Base-by-base conservation (phyloP, 1,140 invertebrate genomes). In the Calycopis cecrops region DNA sequence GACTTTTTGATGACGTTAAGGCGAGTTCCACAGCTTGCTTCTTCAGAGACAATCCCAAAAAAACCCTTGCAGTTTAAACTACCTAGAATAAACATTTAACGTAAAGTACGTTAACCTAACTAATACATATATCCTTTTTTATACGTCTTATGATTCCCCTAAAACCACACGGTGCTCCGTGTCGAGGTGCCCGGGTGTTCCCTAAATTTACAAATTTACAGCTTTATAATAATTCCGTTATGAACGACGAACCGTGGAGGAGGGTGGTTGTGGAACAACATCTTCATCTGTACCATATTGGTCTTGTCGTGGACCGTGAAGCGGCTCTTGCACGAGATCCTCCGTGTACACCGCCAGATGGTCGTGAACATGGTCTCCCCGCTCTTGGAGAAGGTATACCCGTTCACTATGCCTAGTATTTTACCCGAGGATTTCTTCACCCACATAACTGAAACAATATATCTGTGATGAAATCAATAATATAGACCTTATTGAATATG, bases 331-430 rank as follows among this genome's bases (percentile, higher is more conserved):
- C 65, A 67, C 8, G 52, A 18, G 1, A 40, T 54, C 12, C 56
- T 55, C 3, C 35, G 17, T 1, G 63, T 65, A 10, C 63, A 65
- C 0, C 63, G 59, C 53, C 50, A 65, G 0, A 54, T 44, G 0
- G 54, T 38, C 9, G 60, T 58, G 17, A 16, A 50, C 1, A n/a
- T 35, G 4, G 11, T 28, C 14, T 48, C 34, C 33, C 59, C 58
- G 1, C 53, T 50, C 14, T 54, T 52, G 47, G 65, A 65, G 54
- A 71, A 73, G 0, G 67, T 60, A 14, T 63, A 74, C 1, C 60
- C 60, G 8, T 71, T 54, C 3, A 69, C 28, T 0, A 74, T 53
- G 0, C 62, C 69, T 21, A 71, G 18, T 11, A 48, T 40, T 28
- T 63, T 69, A 10, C 63, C 67, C 1, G 54, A 49, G 17, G 8